Evolutionary conservation across 1,140 invertebrate genomes (phyloP).

Genomic region (Monochamus saltuarius): DNA sequence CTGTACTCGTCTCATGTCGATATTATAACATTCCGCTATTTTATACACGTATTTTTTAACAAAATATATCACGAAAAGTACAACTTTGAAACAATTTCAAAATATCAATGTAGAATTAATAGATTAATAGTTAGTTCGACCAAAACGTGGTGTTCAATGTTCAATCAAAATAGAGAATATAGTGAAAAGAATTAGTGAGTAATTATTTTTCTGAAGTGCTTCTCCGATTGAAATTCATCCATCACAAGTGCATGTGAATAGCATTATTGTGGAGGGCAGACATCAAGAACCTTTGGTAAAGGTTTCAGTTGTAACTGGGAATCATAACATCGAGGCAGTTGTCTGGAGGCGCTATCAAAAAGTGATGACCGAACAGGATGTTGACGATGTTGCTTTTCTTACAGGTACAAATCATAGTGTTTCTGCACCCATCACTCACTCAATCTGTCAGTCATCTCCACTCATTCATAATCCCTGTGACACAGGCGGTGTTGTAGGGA

Average conservation of each 20-base stretch:
- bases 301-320: slow-evolving; percentile 49
- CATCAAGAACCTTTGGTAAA: slow-evolving; percentile 50
- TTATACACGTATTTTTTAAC: slow-evolving; percentile 19
- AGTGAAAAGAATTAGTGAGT: slow-evolving; percentile 3
- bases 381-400: slow-evolving; percentile 89
- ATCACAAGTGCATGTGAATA: too few species aligned
- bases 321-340: slow-evolving; percentile 50
- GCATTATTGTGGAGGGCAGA: slow-evolving; percentile 43
- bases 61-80: slow-evolving; percentile 23
- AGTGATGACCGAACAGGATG: slow-evolving; percentile 81
- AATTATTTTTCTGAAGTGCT: background rate
- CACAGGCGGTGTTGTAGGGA: slow-evolving; percentile 58
- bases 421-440: slow-evolving; percentile 45
- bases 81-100: background rate
- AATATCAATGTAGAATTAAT: slow-evolving; percentile 6
- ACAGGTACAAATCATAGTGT: slow-evolving; percentile 65
- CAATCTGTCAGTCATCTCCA: slow-evolving; percentile 45
- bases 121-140: slow-evolving; percentile 1
- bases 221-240: too few species aligned
- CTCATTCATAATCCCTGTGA: slow-evolving; percentile 48
- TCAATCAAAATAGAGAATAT: background rate
- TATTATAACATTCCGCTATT: slow-evolving; percentile 17
- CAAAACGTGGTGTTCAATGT: slow-evolving; percentile 2
- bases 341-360: slow-evolving; percentile 49
- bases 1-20: slow-evolving; percentile 13